Percentiles rank a stretch among this genome's conserved stretches.
phyloP scores from a whole-genome alignment of 2,113 vertebrate genomes.

The Cygnus atratus region DNA sequence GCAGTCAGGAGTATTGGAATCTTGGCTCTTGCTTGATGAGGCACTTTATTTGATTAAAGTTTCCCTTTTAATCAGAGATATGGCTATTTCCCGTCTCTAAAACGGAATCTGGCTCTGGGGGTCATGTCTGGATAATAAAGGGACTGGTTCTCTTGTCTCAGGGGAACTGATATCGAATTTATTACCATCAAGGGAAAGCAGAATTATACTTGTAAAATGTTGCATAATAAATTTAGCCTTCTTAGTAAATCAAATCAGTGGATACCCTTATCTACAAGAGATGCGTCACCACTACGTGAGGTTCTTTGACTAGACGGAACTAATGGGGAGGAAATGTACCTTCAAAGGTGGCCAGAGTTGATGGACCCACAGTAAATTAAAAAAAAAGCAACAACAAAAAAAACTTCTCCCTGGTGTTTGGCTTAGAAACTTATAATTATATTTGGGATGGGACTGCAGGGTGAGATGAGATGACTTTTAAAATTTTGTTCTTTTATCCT shows the following conservation, averaged over 20 bases:
- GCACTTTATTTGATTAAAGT: constrained; percentile 79
- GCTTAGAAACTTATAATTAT: not conserved
- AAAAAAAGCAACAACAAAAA: not conserved
- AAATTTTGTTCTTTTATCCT: not conserved
- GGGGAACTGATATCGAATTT: constrained; percentile 72
- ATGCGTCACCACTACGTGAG: constrained; percentile 61
- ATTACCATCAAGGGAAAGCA: constrained; percentile 72
- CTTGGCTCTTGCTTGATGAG: constrained; percentile 72
- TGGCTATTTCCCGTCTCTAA: constrained; percentile 76
- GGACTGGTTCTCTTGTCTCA: constrained; percentile 62
- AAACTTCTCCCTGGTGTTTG: not conserved
- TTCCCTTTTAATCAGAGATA: constrained; percentile 78
- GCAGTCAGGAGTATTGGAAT: constrained; percentile 74
- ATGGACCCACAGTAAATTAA: not conserved
- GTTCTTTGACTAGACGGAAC: constrained; percentile 19
- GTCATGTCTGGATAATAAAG: constrained; percentile 71
- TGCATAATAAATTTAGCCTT: constrained; percentile 74
- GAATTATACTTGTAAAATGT: constrained; percentile 75
- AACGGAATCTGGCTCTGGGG: constrained; percentile 70
- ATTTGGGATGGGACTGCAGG: not conserved
- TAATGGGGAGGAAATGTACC: constrained; percentile 47
- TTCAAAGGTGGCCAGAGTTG: constrained; percentile 1
- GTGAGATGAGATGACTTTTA: not conserved
- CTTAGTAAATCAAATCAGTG: constrained; percentile 69
- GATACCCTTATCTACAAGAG: constrained; percentile 56